Base-by-base conservation (phyloP, 2,888 invertebrate species). In the Chloromyia formosa region DNA sequence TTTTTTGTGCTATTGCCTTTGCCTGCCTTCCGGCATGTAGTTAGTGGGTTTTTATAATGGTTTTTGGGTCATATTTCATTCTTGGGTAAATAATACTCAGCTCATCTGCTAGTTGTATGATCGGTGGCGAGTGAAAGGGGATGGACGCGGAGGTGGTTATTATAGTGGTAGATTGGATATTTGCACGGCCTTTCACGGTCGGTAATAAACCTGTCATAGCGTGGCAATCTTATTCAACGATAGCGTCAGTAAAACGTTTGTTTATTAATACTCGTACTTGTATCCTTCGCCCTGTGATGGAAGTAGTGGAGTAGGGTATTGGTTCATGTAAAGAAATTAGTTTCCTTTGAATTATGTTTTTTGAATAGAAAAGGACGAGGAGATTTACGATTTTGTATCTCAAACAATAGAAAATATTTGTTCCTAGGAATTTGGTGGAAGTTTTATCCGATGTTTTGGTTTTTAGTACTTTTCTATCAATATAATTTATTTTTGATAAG, bases 191-290 rank as follows among this genome's bases (percentile, higher is more conserved):
- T 66, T 66, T 66, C 66, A 66, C 45, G 66, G 16, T 7, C 56
- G 35, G 71, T 71, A 71, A 71, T 71, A 71, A 71, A 71, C 56
- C 71, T 71, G 71, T 71, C 71, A 56, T 71, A 40, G 42, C 7
- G 7, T 35, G 27, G 27, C 3, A 35, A 35, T 35, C 49, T 56
- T 56, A 71, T 53, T 71, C 53, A 14, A 40, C 20, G 56, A 71
- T 56, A 22, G 18, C 40, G 10, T 22, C 27, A 58, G 40, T 71
- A 58, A 58, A 49, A 49, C 3, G 1, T 49, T 49, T 49, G 49
- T 49, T 49, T 49, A 49, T 49, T 49, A 49, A n/a, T 5, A 49
- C 42, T 42, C 12, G 5, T 42, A 9, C 42, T 42, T n/a, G n/a
- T n/a, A n/a, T n/a, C n/a, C n/a, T n/a, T n/a, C n/a, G n/a, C n/a